phyloP scores from a whole-genome alignment of 2,113 vertebrate genomes.

The Protomyctophum bolini region DNA sequence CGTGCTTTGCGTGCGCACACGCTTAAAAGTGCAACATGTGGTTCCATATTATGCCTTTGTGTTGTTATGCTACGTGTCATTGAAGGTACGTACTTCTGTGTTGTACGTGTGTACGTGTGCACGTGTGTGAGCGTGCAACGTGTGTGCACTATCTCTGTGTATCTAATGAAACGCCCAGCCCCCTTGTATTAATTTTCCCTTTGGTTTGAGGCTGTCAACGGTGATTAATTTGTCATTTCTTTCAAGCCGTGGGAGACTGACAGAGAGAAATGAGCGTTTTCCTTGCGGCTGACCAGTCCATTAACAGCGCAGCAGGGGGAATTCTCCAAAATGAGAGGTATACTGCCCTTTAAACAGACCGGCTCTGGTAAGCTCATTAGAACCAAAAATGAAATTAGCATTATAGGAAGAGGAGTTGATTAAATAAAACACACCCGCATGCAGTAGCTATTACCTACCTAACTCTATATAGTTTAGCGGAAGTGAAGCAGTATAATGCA shows the following conservation, averaged over 20 bases:
- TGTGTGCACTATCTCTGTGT: neutral
- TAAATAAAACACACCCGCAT: neutral
- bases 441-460: too few species aligned
- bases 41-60: conserved; percentile 3
- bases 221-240: conserved; percentile 61
- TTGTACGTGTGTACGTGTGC: neutral
- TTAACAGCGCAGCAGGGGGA: conserved; percentile 66
- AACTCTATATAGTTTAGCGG: too few species aligned
- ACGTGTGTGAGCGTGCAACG: neutral
- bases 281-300: conserved; percentile 67
- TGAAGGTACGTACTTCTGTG: neutral
- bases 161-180: conserved; percentile 15
- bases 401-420: conserved; percentile 41
- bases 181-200: conserved; percentile 19
- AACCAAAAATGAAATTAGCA: conserved; percentile 49
- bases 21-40: neutral
- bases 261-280: conserved; percentile 52
- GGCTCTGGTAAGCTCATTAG: conserved; percentile 59
- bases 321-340: conserved; percentile 9
- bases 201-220: conserved; percentile 42
- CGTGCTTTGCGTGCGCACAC: neutral
- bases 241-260: conserved; percentile 48
- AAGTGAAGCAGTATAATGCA: too few species aligned
- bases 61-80: conserved; percentile 5
- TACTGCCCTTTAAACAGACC: conserved; percentile 42